These are phyloP conservation scores for Brotula barbata DNA, from an alignment of 2,797 vertebrate genomes.

Conservation along the genomic window DNA sequence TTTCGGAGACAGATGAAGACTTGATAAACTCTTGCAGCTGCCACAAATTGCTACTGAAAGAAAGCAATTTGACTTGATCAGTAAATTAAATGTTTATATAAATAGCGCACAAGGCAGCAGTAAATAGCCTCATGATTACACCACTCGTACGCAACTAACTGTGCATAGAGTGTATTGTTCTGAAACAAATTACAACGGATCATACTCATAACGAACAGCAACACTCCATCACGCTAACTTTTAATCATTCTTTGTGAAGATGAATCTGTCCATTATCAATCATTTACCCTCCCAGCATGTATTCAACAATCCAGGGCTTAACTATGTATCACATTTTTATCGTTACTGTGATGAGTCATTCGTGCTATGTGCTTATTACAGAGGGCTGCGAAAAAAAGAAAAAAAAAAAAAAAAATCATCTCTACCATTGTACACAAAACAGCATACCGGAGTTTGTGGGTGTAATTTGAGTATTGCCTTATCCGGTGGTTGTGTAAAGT, in stretches of 20 bases:
- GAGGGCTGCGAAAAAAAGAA: too few species aligned
- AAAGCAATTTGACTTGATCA: not conserved
- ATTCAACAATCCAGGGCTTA: too few species aligned
- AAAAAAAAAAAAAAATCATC: too few species aligned
- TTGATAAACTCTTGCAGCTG: conserved; percentile 31
- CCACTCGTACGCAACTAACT: not conserved
- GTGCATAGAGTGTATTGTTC: not conserved
- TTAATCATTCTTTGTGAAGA: not conserved
- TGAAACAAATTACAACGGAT: not conserved
- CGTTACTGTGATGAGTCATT: too few species aligned
- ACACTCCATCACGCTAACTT: not conserved
- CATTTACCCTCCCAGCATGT: too few species aligned
- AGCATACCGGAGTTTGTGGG: too few species aligned
- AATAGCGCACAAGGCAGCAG: not conserved
- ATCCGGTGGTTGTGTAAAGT: too few species aligned
- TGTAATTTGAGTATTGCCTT: too few species aligned
- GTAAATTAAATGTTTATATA: not conserved
- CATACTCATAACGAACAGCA: not conserved
- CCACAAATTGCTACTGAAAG: conserved; percentile 3
- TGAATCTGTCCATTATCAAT: too few species aligned
- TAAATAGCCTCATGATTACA: not conserved
- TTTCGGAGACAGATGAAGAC: conserved; percentile 38
- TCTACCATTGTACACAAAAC: too few species aligned
- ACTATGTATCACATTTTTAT: too few species aligned
- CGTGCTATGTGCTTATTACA: too few species aligned